Conservation (phyloP, 2,888 invertebrate genomes). For the Dioctria rufipes region DNA sequence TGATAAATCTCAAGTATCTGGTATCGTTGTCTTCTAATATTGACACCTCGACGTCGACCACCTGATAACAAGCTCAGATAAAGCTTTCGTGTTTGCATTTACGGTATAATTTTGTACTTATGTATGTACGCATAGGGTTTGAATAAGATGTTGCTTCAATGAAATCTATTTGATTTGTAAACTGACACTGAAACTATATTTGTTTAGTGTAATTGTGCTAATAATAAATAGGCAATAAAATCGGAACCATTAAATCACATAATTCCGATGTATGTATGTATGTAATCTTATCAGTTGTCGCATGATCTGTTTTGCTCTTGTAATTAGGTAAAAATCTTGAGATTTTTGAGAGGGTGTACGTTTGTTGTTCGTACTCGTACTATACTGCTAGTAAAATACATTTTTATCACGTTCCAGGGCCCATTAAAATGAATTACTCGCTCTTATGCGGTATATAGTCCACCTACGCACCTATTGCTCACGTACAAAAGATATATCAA, state of each 20-base stretch:
- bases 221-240: constrained; percentile 36
- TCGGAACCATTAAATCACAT: constrained; percentile 24
- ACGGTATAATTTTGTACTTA: not conserved
- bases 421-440: constrained; percentile 18
- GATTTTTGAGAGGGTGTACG: not conserved
- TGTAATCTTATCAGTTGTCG: constrained; percentile 19
- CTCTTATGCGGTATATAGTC: constrained; percentile 18
- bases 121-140: not conserved
- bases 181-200: constrained; percentile 19
- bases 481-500: constrained; percentile 24
- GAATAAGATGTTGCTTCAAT: not conserved
- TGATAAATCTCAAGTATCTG: constrained; percentile 22
- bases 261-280: not conserved
- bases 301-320: constrained; percentile 12
- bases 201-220: constrained; percentile 32
- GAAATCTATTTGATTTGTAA: constrained; percentile 15
- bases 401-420: constrained; percentile 7
- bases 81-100: not conserved
- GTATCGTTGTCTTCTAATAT: constrained; percentile 25
- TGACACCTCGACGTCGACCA: not conserved
- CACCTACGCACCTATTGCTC: constrained; percentile 8
- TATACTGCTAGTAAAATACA: not conserved
- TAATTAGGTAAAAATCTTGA: not conserved
- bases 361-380: not conserved
- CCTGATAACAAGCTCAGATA: constrained; percentile 24